A percentile compares a stretch with the other conserved stretches of the same genome.
phyloP scores from a whole-genome alignment of 1,140 invertebrate species.

The Pseudomyrmex flavicornis region DNA sequence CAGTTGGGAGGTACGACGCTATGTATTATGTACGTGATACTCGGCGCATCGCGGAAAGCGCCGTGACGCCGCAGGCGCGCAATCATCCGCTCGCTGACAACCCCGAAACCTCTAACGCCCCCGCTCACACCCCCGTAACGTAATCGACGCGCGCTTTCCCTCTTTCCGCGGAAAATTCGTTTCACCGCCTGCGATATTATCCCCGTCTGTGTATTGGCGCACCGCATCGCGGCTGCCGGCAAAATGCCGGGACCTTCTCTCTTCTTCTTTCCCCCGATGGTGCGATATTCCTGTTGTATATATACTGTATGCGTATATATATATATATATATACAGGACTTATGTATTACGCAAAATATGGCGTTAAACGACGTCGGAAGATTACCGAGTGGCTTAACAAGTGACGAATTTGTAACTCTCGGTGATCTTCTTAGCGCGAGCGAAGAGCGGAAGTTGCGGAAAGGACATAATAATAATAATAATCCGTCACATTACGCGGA shows the following conservation, averaged over 20 bases:
- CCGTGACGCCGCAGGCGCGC: slow-evolving; percentile 75
- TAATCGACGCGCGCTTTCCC: slow-evolving; percentile 64
- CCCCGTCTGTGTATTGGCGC: slow-evolving; percentile 49
- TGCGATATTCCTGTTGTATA: slow-evolving; percentile 6
- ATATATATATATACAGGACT: slow-evolving; percentile 40
- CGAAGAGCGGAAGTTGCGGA: background rate
- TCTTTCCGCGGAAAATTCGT: slow-evolving; percentile 70
- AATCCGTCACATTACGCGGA: too few relatives aligned
- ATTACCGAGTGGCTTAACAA: slow-evolving; percentile 75
- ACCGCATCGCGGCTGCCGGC: slow-evolving; percentile 55
- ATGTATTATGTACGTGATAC: slow-evolving; percentile 73
- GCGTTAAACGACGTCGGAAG: slow-evolving; percentile 76
- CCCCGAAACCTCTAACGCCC: slow-evolving; percentile 71
- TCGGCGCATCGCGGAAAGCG: slow-evolving; percentile 71
- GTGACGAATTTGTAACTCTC: slow-evolving; percentile 71
- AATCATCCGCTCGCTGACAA: slow-evolving; percentile 76
- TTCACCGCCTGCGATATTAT: slow-evolving; percentile 61
- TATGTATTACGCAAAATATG: slow-evolving; percentile 74
- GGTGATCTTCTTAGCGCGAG: background rate
- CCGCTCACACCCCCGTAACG: slow-evolving; percentile 46
- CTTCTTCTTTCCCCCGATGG: background rate
- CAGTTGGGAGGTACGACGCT: slow-evolving; percentile 60
- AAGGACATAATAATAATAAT: background rate
- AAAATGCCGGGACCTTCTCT: slow-evolving; percentile 45
- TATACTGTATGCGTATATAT: background rate